phyloP scores from a whole-genome alignment of 2,113 vertebrate genomes.

The Eptatretus burgeri region DNA sequence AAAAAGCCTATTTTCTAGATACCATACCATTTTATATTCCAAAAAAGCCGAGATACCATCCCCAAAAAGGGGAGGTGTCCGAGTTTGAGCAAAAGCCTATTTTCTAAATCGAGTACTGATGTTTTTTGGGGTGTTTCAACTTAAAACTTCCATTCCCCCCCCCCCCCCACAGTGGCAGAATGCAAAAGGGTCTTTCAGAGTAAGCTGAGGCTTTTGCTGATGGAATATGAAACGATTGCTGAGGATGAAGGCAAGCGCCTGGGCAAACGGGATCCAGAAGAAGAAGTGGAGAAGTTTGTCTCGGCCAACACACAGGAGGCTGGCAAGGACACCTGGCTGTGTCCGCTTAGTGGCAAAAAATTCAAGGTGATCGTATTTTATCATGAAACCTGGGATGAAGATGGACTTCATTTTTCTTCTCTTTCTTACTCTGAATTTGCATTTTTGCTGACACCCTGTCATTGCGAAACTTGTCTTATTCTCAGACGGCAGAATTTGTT shows the following conservation, averaged over 20 bases:
- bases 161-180: conserved; percentile 26
- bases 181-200: conserved; percentile 63
- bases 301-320: conserved; percentile 60
- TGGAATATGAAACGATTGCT: conserved; percentile 35
- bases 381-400: too few species aligned
- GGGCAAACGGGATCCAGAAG: conserved; percentile 51
- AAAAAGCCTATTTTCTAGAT: too few species aligned
- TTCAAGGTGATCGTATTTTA: conserved; percentile 30
- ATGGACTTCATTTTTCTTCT: too few species aligned
- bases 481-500: conserved; percentile 57
- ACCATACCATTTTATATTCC: too few species aligned
- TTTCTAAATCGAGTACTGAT: too few species aligned
- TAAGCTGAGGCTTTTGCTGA: conserved; percentile 34
- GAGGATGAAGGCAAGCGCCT: conserved; percentile 54
- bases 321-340: conserved; percentile 78
- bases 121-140: too few species aligned
- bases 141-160: not conserved
- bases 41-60: too few species aligned
- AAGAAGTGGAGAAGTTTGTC: conserved; percentile 70
- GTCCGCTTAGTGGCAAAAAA: conserved; percentile 65
- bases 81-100: too few species aligned
- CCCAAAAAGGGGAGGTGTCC: too few species aligned
- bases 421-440: too few species aligned
- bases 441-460: too few species aligned
- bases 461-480: not conserved